Evolutionary conservation across 1,140 invertebrate genomes (phyloP), one percentile per base, ranked within the genome.

Genomic region (Arctopsyche grandis): DNA sequence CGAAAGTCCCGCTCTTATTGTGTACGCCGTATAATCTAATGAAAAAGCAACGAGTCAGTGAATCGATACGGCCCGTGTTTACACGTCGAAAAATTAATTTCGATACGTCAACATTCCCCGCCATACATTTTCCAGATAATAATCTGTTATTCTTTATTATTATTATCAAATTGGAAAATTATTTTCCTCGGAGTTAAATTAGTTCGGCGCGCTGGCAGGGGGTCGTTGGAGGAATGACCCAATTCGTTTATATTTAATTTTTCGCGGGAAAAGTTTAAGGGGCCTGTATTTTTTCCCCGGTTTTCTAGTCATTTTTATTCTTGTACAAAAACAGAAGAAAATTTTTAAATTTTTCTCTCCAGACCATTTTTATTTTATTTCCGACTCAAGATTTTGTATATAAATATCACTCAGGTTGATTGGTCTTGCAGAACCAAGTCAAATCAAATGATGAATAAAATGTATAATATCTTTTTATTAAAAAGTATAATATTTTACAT

Each of bases 191-290:
- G 16, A 19, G 14, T 21, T 16, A 60, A 60, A 19, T 60, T 60
- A 21, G 16, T 60, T 60, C 16, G 56, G 7, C n/a, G 56, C 14
- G 52, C 12, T 7, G 5, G 44, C 5, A 46, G 14, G 5, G 5
- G 5, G 5, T 14, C 7, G 14, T 5, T 46, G 12, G 12, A 3
- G 56, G 9, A 21, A 52, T 5, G 12, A 52, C 48, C 9, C 56
- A 60, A 60, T 60, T 60, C 56, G 56, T 16, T 60, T 60, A 60
- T 38, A 38, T 60, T 60, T 60, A 60, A 60, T 60, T 60, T 60
- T 60, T 5, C 56, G 19, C 56, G 56, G 9, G 16, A 21, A 60
- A 60, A 60, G 56, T 60, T 60, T 38, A 38, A 38, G 29, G 29
- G 3, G 29, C 29, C 29, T 38, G 7, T 38, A 4, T 38, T 38